Evolutionary conservation across 92 coral and sea anemone genomes (phyloP).

Genomic region (Porites divaricata): DNA sequence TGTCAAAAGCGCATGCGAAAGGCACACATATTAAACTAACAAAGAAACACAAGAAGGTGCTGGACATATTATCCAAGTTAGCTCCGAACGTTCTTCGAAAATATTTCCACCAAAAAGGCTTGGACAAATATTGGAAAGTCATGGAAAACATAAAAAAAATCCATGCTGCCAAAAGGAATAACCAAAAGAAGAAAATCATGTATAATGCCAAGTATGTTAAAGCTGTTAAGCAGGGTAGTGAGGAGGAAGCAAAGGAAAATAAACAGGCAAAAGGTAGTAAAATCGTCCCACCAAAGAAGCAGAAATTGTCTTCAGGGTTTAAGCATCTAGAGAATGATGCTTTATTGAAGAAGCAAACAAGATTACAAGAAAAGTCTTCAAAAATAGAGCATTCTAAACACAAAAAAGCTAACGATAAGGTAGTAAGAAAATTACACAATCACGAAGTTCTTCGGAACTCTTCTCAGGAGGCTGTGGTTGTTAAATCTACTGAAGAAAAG

Average conservation of each 20-base stretch:
- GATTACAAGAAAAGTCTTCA: background rate
- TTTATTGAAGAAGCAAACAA: background rate
- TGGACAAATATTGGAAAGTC: slow-evolving; percentile 65
- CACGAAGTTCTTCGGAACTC: background rate
- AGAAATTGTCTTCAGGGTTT: background rate
- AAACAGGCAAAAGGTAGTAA: background rate
- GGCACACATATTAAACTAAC: slow-evolving; percentile 1
- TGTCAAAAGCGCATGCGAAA: background rate
- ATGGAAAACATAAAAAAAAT: slow-evolving; percentile 32
- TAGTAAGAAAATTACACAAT: background rate
- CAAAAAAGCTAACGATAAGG: slow-evolving; percentile 3
- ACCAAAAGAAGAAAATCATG: slow-evolving; percentile 23
- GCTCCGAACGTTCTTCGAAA: slow-evolving; percentile 51
- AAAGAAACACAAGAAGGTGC: slow-evolving; percentile 26
- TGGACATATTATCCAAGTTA: slow-evolving; percentile 45
- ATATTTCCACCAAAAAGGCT: slow-evolving; percentile 50
- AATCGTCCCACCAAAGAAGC: slow-evolving; percentile 10
- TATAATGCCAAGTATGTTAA: background rate
- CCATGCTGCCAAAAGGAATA: background rate
- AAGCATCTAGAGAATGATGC: slow-evolving; percentile 1
- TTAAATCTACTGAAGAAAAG: background rate
- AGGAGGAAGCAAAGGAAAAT: background rate
- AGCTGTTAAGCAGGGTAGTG: background rate
- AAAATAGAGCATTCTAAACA: background rate
- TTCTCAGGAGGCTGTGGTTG: background rate